A percentile compares a stretch with the other conserved stretches of the same genome.
phyloP scores from a whole-genome alignment of 2,113 vertebrate genomes.

The Callopanchax toddi region DNA sequence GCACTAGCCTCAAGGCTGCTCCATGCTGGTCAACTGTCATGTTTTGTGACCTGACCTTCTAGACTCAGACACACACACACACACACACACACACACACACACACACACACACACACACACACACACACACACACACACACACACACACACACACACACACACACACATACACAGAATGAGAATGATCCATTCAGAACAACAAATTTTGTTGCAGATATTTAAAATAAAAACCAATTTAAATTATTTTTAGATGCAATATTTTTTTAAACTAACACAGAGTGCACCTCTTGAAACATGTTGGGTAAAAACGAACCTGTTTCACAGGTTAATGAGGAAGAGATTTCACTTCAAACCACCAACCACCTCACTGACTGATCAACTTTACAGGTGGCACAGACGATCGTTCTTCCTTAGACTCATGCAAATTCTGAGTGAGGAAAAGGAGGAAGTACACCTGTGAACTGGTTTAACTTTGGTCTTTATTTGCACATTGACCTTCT shows the following conservation, averaged over 20 bases:
- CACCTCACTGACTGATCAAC: slow-evolving; percentile 5
- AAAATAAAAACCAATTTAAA: too few relatives aligned
- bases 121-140: too few relatives aligned
- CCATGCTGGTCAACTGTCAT: slow-evolving; percentile 52
- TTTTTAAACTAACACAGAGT: slow-evolving; percentile 2
- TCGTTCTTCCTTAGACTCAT: slow-evolving; percentile 56
- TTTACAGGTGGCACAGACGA: slow-evolving; percentile 12
- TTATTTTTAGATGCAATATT: too few relatives aligned
- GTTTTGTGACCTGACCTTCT: slow-evolving; percentile 66
- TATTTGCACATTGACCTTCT: slow-evolving; percentile 31
- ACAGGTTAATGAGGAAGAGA: slow-evolving; percentile 35
- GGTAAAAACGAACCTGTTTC: slow-evolving; percentile 3
- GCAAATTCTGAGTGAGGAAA: slow-evolving; percentile 57
- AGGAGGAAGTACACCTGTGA: slow-evolving; percentile 65
- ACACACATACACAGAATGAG: not conserved
- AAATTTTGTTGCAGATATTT: slow-evolving; percentile 2
- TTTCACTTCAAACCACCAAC: slow-evolving; percentile 11
- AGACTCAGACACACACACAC: slow-evolving; percentile 33
- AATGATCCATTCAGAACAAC: not conserved
- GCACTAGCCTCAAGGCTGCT: slow-evolving; percentile 43
- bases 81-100: too few relatives aligned
- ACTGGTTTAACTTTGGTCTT: slow-evolving; percentile 24
- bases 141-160: too few relatives aligned
- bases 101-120: too few relatives aligned
- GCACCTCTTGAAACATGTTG: not conserved